Evolutionary conservation across 2,888 invertebrate genomes (phyloP), one percentile per base, ranked within the genome.

Genomic region (Panopea generosa): DNA sequence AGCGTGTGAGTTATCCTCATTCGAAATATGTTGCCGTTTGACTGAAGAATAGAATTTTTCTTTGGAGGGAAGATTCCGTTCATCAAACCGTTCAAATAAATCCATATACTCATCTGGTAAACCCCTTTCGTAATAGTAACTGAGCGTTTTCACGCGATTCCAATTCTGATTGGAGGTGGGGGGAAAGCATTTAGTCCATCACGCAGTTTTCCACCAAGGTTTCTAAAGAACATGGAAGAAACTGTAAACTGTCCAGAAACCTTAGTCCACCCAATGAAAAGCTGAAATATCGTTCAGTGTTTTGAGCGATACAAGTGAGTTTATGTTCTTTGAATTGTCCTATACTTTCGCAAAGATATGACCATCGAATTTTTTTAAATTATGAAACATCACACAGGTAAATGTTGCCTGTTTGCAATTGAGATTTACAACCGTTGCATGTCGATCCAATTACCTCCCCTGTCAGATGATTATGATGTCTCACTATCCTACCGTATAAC

Each of bases 171-270:
- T 29, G 38, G n/a, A 80, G 66, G 40, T 55, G 26, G 40, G 71
- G 55, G 27, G n/a, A 33, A 33, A 7, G 33, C 11, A 33, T 33
- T 11, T 7, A 33, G 4, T 7, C 33, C 33, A 33, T 33, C 33
- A 56, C 70, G 26, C 70, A 18, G 50, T 76, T 53, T 20, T 67
- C 47, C 16, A 67, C 62, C 29, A 76, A 53, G 27, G 29, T 62
- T 33, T 62, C 71, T 33, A 71, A 57, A 2, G 62, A 60, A 18
- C 45, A 55, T 14, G 59, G 53, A 27, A 77, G 57, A 38, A 80
- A 80, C 53, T 80, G 79, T 24, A 68, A 69, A n/a, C 73, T 73
- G 40, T 79, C 79, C 11, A 79, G 55, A 68, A 79, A 75, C 9
- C 79, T 53, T 2, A 80, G 61, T 33, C 68, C 43, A 20, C 62